phyloP scores from a whole-genome alignment of 2,888 invertebrate species.

The Drosophila mettleri region DNA sequence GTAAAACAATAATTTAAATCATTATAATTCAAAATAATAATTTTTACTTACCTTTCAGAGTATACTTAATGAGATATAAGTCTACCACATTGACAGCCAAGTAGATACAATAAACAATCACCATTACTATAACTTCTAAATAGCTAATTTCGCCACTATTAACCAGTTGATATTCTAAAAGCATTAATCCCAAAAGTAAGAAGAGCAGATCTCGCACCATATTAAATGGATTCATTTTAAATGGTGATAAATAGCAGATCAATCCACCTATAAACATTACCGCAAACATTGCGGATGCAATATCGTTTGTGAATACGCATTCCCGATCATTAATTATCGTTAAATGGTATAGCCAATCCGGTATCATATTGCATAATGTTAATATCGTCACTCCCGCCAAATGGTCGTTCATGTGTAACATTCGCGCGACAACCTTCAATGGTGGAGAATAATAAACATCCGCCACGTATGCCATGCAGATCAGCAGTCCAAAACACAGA shows the following conservation, averaged over 20 bases:
- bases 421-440: slow-evolving; percentile 29
- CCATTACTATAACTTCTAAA: neutral
- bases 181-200: neutral
- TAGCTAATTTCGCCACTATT: neutral
- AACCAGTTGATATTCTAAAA: slow-evolving; percentile 16
- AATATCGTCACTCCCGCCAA: slow-evolving; percentile 44
- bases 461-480: slow-evolving; percentile 31
- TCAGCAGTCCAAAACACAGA: slow-evolving; percentile 17
- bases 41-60: slow-evolving; percentile 6
- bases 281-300: slow-evolving; percentile 35
- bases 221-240: slow-evolving; percentile 28
- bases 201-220: slow-evolving; percentile 42
- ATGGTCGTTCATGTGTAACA: slow-evolving; percentile 47
- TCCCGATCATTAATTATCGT: neutral
- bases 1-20: neutral
- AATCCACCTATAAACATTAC: slow-evolving; percentile 41
- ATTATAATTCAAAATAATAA: neutral
- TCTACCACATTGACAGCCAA: slow-evolving; percentile 33
- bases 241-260: slow-evolving; percentile 42
- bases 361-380: slow-evolving; percentile 46
- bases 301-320: slow-evolving; percentile 26
- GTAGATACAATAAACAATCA: slow-evolving; percentile 21
- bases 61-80: slow-evolving; percentile 21
- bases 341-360: slow-evolving; percentile 32
- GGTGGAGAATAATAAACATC: slow-evolving; percentile 39